Conservation (phyloP, 1,140 invertebrate genomes). For the Aphelenchoides besseyi region DNA sequence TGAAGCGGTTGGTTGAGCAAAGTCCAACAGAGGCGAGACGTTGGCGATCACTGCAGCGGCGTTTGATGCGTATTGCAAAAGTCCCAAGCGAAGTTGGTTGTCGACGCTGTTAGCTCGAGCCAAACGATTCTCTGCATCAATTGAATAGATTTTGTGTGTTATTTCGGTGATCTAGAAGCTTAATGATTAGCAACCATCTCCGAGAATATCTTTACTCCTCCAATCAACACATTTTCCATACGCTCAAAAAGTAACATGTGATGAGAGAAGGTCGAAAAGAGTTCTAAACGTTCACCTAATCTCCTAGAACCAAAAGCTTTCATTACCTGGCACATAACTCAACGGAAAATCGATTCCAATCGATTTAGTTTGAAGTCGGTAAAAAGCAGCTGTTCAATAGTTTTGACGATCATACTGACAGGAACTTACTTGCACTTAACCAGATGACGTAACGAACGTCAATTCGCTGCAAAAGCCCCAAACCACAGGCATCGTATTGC, state of each 20-base stretch:
- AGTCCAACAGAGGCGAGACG: conserved; percentile 48
- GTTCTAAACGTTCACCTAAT: conserved; percentile 41
- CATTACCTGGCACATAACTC: conserved; percentile 57
- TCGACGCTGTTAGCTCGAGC: not conserved
- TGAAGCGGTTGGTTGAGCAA: conserved; percentile 42
- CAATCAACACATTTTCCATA: conserved; percentile 47
- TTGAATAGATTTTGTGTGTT: conserved; percentile 29
- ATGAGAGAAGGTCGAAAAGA: conserved; percentile 46
- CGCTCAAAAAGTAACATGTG: conserved; percentile 42
- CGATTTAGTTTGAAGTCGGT: conserved; percentile 42
- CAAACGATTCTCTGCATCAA: conserved; percentile 25
- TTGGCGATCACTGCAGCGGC: conserved; percentile 37
- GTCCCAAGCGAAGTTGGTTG: conserved; percentile 14
- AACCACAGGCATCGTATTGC: conserved; percentile 54
- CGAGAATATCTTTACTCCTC: conserved; percentile 16
- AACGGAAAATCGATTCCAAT: conserved; percentile 49
- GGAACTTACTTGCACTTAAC: conserved; percentile 47
- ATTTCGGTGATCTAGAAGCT: conserved; percentile 35
- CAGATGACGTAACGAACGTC: conserved; percentile 32
- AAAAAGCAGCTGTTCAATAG: conserved; percentile 34
- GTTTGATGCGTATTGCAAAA: conserved; percentile 20
- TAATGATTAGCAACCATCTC: too few relatives aligned
- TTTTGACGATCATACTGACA: not conserved
- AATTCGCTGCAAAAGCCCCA: conserved; percentile 43
- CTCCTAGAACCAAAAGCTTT: too few relatives aligned